A percentile compares a stretch with the other conserved stretches of the same genome.
phyloP scores from a whole-genome alignment of 2,888 invertebrate species.

The Megaustenia siamemsis region DNA sequence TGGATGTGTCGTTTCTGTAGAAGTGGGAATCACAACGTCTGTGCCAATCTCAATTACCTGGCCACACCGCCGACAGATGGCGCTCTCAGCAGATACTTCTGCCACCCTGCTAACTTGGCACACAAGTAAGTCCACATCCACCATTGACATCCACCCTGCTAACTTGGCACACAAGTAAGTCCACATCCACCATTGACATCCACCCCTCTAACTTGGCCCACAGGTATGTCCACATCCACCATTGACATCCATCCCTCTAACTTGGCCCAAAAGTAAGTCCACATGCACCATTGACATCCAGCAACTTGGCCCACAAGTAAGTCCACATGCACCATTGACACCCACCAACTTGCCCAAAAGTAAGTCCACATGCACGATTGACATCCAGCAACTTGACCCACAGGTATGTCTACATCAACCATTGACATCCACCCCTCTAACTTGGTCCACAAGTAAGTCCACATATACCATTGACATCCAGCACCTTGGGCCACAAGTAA shows the following conservation, averaged over 20 bases:
- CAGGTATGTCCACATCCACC: constrained; percentile 64
- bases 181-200: no score
- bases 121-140: constrained; percentile 66
- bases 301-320: no score
- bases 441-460: constrained; percentile 73
- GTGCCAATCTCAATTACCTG: constrained; percentile 70
- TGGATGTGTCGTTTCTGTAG: constrained; percentile 70
- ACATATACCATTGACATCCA: no score
- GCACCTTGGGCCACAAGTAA: no score
- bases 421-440: constrained; percentile 75
- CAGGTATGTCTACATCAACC: constrained; percentile 60
- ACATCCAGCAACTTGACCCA: no score
- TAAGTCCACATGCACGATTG: constrained; percentile 55
- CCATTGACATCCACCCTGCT: constrained; percentile 74
- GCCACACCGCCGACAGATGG: constrained; percentile 76
- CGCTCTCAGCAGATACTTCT: constrained; percentile 69
- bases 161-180: constrained; percentile 75
- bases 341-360: constrained; percentile 76
- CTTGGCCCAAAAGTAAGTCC: constrained; percentile 72
- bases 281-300: no score
- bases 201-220: constrained; percentile 76
- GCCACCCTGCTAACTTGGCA: constrained; percentile 75
- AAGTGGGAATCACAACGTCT: constrained; percentile 73
- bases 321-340: neutral
- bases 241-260: constrained; percentile 75